Percentiles rank a stretch among this genome's conserved stretches.
phyloP scores from a whole-genome alignment of 1,140 invertebrate species.

The Bombyx mandarina region DNA sequence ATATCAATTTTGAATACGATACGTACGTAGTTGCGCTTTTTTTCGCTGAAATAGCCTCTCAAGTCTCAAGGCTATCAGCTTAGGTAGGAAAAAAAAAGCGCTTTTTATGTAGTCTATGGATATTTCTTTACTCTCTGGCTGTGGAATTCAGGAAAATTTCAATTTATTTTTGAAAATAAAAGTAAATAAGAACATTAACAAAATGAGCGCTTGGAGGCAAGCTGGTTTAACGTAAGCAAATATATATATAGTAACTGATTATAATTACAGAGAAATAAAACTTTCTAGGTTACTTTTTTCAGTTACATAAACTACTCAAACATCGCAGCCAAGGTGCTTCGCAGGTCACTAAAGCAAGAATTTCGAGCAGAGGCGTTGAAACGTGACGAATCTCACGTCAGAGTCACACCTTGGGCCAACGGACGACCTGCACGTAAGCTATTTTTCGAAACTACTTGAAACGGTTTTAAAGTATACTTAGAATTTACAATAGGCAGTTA shows the following conservation, averaged over 20 bases:
- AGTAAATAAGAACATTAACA: conserved; percentile 14
- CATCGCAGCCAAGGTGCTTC: conserved; percentile 86
- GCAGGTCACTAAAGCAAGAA: conserved; percentile 83
- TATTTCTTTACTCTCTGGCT: too few species aligned
- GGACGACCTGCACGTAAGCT: conserved; percentile 87
- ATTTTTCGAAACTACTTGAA: too few species aligned
- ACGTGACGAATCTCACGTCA: conserved; percentile 81
- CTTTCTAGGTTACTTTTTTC: conserved; percentile 24
- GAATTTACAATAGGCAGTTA: too few species aligned
- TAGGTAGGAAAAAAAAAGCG: too few species aligned
- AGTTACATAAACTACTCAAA: conserved; percentile 94
- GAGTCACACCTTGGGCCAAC: conserved; percentile 88
- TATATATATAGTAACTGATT: conserved; percentile 12
- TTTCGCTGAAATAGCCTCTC: too few species aligned
- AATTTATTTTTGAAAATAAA: conserved; percentile 12
- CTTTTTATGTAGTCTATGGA: too few species aligned
- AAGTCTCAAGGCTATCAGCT: too few species aligned
- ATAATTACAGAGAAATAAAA: background rate
- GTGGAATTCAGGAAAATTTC: conserved; percentile 19
- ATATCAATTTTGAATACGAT: too few species aligned
- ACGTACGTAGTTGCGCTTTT: too few species aligned
- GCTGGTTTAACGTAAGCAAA: conserved; percentile 54
- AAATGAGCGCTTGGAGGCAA: conserved; percentile 66
- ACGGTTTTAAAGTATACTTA: too few species aligned
- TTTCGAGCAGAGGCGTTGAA: conserved; percentile 80